phyloP scores from a whole-genome alignment of 2,888 invertebrate species.

The Brachylomia viminalis region DNA sequence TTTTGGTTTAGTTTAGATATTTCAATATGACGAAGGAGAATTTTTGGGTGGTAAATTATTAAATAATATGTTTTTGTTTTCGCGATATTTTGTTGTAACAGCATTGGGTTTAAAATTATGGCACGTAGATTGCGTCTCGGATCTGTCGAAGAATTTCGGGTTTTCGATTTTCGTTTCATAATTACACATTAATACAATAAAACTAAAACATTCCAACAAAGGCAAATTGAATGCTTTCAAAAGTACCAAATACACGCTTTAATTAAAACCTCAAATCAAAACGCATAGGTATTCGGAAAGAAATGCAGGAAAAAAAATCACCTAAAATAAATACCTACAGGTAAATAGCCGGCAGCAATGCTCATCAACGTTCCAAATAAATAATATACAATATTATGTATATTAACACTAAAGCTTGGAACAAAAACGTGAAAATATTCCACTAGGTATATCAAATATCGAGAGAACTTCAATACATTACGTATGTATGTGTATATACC shows the following conservation, averaged over 20 bases:
- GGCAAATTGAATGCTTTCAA: neutral
- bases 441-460: constrained; percentile 46
- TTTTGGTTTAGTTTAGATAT: constrained; percentile 43
- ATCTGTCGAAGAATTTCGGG: neutral
- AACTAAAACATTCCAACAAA: constrained; percentile 2
- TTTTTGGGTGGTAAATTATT: neutral
- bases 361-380: constrained; percentile 48
- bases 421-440: constrained; percentile 47
- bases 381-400: constrained; percentile 37
- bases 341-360: constrained; percentile 33
- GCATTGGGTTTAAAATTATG: neutral
- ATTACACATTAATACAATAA: neutral
- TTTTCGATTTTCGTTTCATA: neutral
- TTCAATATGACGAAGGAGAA: neutral
- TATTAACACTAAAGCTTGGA: constrained; percentile 40
- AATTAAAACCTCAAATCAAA: constrained; percentile 33
- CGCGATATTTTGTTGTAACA: neutral
- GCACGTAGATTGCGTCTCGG: neutral
- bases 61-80: neutral
- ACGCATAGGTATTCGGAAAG: constrained; percentile 11
- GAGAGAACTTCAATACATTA: constrained; percentile 26
- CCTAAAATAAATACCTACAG: constrained; percentile 30
- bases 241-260: neutral
- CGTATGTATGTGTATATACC: neutral
- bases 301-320: constrained; percentile 28